These are phyloP conservation scores for Leptoteleia sp. DNA, from an alignment of 1,140 invertebrate species.

Conservation along the genomic window DNA sequence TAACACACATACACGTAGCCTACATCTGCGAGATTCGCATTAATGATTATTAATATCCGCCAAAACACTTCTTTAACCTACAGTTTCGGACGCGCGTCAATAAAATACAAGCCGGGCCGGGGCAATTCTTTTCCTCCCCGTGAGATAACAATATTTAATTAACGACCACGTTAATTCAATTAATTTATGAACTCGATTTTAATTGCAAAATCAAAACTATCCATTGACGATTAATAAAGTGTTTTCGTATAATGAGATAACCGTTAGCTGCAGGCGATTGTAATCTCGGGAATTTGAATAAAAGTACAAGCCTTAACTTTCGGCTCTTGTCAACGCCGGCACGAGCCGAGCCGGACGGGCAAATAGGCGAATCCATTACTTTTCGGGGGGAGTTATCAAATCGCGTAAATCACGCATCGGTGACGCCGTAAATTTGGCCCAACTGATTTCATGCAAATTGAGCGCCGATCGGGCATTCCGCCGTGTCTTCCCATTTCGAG, in stretches of 20 bases:
- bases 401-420: slow-evolving; percentile 59
- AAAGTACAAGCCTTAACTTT: slow-evolving; percentile 44
- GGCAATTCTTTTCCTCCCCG: slow-evolving; percentile 3
- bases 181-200: slow-evolving; percentile 56
- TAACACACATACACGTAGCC: slow-evolving; percentile 11
- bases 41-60: slow-evolving; percentile 53
- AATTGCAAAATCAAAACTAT: slow-evolving; percentile 48
- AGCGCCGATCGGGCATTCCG: slow-evolving; percentile 14
- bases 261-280: slow-evolving; percentile 41
- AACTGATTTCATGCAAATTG: slow-evolving; percentile 48
- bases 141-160: slow-evolving; percentile 54
- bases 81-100: slow-evolving; percentile 18
- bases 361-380: slow-evolving; percentile 29
- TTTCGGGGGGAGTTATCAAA: slow-evolving; percentile 47
- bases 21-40: slow-evolving; percentile 38
- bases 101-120: slow-evolving; percentile 5
- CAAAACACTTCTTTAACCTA: slow-evolving; percentile 22
- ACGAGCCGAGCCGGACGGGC: slow-evolving; percentile 2
- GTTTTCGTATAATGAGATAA: slow-evolving; percentile 29
- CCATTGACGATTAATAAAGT: slow-evolving; percentile 48
- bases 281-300: slow-evolving; percentile 55
- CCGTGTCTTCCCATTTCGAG: no score
- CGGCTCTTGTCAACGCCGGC: slow-evolving; percentile 28
- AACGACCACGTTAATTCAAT: slow-evolving; percentile 35
- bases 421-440: slow-evolving; percentile 36